Conservation (phyloP, 2,113 vertebrate genomes). For the Protobothrops mucrosquamatus region DNA sequence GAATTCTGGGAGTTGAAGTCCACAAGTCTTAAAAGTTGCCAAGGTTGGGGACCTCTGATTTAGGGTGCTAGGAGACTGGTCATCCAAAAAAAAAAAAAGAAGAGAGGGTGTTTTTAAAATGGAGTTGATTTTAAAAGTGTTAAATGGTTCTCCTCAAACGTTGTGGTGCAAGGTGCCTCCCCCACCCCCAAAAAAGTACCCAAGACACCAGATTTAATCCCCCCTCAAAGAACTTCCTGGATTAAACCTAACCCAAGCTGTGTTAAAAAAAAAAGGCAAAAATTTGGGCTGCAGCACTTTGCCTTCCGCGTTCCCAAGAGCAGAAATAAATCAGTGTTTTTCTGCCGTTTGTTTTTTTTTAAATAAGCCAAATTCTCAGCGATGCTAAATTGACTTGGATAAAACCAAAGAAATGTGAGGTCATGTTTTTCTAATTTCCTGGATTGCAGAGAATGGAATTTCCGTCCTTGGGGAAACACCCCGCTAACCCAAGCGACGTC, state of each 20-base stretch:
- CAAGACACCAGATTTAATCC: background rate
- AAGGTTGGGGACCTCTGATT: too few species aligned
- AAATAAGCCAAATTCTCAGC: background rate
- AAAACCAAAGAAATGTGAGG: background rate
- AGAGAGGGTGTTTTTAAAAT: background rate
- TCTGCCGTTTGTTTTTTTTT: background rate
- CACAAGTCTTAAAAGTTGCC: too few species aligned
- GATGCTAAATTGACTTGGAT: background rate
- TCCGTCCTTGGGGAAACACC: background rate
- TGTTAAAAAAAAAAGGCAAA: background rate
- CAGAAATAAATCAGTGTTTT: background rate
- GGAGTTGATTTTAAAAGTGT: background rate
- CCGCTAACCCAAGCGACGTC: background rate
- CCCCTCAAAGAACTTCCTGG: background rate
- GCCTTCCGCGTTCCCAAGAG: background rate
- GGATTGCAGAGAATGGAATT: background rate
- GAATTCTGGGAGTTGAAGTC: too few species aligned
- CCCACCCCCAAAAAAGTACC: background rate
- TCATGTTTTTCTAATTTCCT: background rate
- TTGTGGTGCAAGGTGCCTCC: background rate
- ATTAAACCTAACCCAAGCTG: background rate
- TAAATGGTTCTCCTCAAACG: background rate
- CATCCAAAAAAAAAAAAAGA: background rate
- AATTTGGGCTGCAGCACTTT: background rate
- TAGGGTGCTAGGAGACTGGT: background rate